Evolutionary conservation across 2,797 vertebrate species (phyloP).

Genomic region (Stomatorhinus walkeri): DNA sequence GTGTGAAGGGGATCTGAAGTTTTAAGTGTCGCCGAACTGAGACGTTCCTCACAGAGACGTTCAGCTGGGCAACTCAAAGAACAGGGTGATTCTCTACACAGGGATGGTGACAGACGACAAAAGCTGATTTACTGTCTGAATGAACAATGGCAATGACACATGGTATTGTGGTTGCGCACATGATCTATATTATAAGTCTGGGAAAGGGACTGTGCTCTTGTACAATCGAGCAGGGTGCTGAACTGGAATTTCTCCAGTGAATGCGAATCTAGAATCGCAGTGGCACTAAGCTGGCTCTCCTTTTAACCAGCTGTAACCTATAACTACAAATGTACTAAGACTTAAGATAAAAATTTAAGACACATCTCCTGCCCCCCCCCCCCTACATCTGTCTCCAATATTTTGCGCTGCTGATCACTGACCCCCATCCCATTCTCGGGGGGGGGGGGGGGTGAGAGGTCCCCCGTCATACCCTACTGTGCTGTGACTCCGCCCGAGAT

Average conservation of each 20-base stretch:
- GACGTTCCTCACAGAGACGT: not conserved
- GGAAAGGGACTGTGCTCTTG: not conserved
- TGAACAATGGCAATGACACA: not conserved
- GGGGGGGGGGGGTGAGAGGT: no score
- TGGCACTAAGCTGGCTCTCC: not conserved
- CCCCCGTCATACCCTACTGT: not conserved
- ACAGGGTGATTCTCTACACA: not conserved
- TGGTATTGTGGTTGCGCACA: not conserved
- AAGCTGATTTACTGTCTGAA: slow-evolving; percentile 4
- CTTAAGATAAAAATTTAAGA: not conserved
- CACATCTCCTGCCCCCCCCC: not conserved
- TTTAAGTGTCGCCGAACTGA: not conserved
- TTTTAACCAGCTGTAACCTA: not conserved
- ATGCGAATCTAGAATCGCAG: not conserved
- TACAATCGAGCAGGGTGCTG: not conserved
- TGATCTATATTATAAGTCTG: not conserved
- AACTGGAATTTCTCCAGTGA: not conserved
- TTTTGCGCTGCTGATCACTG: not conserved
- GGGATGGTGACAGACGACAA: not conserved
- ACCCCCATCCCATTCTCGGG: not conserved
- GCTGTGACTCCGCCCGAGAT: not conserved
- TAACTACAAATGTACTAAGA: not conserved
- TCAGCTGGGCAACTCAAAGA: not conserved
- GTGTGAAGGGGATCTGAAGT: not conserved
- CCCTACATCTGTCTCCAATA: not conserved